Conservation (phyloP, 2,888 invertebrate genomes). For the Pilophorus perplexus region DNA sequence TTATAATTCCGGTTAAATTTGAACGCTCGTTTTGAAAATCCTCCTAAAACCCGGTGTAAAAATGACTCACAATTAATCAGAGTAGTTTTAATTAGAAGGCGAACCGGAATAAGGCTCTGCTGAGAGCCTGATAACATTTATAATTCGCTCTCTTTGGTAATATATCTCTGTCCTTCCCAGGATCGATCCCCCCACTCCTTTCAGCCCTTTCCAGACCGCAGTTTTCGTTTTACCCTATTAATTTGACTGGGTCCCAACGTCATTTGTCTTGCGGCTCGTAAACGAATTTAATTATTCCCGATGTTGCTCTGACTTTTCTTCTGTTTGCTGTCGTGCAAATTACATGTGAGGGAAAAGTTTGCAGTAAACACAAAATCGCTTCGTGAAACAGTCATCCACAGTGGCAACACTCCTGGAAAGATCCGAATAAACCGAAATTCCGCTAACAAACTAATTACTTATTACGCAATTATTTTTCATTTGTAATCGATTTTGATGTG, state of each 20-base stretch:
- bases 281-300: conserved; percentile 25
- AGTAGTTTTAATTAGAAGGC: conserved; percentile 22
- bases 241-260: conserved; percentile 4
- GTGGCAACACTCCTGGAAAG: too few relatives aligned
- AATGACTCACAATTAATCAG: too few relatives aligned
- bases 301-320: not conserved
- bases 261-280: conserved; percentile 23
- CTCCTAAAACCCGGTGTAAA: too few relatives aligned
- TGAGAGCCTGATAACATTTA: conserved; percentile 32
- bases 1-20: too few relatives aligned
- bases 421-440: too few relatives aligned
- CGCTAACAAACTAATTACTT: too few relatives aligned
- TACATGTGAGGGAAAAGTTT: too few relatives aligned
- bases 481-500: too few relatives aligned
- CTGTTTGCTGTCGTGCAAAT: not conserved
- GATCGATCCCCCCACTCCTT: conserved; percentile 8
- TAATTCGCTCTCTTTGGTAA: conserved; percentile 33
- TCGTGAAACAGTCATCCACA: too few relatives aligned
- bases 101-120: conserved; percentile 3
- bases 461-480: too few relatives aligned
- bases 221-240: conserved; percentile 23
- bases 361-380: too few relatives aligned
- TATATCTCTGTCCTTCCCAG: conserved; percentile 34
- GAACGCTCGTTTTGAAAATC: too few relatives aligned
- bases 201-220: not conserved